Evolutionary conservation across 2,888 invertebrate species (phyloP), one percentile per base, ranked within the genome.

Genomic region (Eristalinus aeneus): DNA sequence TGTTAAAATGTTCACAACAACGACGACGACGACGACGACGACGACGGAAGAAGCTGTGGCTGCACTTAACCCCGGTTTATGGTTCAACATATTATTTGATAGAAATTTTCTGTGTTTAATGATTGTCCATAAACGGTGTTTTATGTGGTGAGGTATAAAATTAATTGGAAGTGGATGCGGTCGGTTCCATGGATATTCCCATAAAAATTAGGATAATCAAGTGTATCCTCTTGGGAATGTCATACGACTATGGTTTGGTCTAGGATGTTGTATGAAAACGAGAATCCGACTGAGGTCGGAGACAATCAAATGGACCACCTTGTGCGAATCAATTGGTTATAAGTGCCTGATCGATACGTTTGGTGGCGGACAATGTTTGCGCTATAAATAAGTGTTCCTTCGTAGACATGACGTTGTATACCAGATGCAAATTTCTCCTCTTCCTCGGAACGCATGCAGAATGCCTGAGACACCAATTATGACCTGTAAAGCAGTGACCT

Each of bases 91-190:
- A 56, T 69, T 53, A 63, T 58, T 68, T 68, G 32, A 73, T 54
- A 64, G 63, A 73, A 64, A 34, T 36, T 22, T 31, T 68, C 61
- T 36, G 36, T 36, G 36, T 31, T 63, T 56, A 69, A 64, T 72
- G 72, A 6, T 53, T 23, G 53, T 32, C 61, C 72, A 61, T 72
- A 72, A 72, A 72, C 61, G 72, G 61, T 53, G 61, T 46, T 63
- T 72, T 61, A 61, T 53, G 53, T 46, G 72, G 9, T 61, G 27
- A 20, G 23, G 27, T 61, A 72, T 72, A 36, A 22, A 63, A 72
- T 61, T 63, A 72, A 72, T 61, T 72, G 32, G 39, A 71, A 39
- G 60, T 10, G 60, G 9, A 46, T 27, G 61, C 22, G 20, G 10
- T 60, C 32, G 34, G 54, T 54, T 16, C 27, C 27, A 5, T 46